These are phyloP conservation scores for Chaetodon trifasciatus DNA, from an alignment of 2,797 vertebrate species.

Conservation along the genomic window DNA sequence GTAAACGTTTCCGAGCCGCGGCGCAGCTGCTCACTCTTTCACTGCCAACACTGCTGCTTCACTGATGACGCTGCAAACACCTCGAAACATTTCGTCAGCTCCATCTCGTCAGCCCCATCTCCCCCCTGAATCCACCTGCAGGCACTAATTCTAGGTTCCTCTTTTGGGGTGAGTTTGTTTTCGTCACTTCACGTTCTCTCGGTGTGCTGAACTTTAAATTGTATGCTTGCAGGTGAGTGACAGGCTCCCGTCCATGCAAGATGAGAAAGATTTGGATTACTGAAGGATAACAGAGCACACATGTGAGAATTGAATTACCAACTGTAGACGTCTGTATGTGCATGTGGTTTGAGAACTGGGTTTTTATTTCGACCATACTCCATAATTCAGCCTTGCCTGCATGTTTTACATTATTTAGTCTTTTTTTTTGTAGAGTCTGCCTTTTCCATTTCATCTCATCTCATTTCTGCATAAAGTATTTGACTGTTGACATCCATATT, in stretches of 20 bases:
- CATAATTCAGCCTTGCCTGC: conserved; percentile 2
- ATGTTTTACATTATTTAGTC: conserved; percentile 58
- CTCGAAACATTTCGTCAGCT: conserved; percentile 24
- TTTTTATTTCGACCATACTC: conserved; percentile 23
- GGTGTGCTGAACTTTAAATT: not conserved
- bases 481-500: conserved; percentile 68
- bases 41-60: not conserved
- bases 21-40: not conserved
- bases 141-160: conserved; percentile 14
- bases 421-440: conserved; percentile 10
- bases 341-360: not conserved
- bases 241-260: not conserved
- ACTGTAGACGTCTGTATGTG: not conserved
- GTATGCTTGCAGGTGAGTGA: conserved; percentile 15
- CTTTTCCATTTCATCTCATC: conserved; percentile 47
- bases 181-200: not conserved
- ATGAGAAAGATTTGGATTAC: conserved; percentile 10
- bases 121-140: conserved; percentile 44
- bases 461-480: conserved; percentile 64
- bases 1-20: not conserved
- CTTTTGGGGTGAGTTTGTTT: conserved; percentile 12
- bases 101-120: conserved; percentile 2
- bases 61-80: conserved; percentile 3
- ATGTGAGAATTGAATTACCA: conserved; percentile 23
- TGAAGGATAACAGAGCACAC: conserved; percentile 5